Conservation (phyloP, 2,797 vertebrate species). For the Fringilla coelebs region DNA sequence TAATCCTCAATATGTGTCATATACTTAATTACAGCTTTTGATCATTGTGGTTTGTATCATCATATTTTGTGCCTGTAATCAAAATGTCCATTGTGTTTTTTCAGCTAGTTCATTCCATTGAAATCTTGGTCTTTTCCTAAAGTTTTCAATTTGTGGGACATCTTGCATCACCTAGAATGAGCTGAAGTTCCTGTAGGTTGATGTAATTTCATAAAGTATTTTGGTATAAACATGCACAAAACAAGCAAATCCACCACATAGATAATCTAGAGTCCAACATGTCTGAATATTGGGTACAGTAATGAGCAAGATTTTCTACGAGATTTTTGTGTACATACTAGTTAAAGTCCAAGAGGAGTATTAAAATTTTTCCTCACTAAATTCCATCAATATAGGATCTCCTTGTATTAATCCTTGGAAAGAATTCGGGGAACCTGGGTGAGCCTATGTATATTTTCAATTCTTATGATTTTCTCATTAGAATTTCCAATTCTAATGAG, state of each 20-base stretch:
- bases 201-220: background rate
- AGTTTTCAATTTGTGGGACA: background rate
- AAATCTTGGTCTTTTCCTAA: background rate
- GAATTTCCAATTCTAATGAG: too few species aligned
- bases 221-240: background rate
- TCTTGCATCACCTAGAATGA: background rate
- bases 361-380: background rate
- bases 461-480: background rate
- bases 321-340: background rate
- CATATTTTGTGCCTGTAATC: background rate
- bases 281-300: background rate
- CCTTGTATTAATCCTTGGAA: background rate
- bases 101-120: background rate
- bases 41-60: background rate
- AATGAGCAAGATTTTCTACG: background rate
- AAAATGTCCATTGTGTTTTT: background rate
- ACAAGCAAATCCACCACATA: background rate
- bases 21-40: background rate
- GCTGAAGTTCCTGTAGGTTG: background rate
- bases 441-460: background rate
- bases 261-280: background rate
- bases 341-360: background rate
- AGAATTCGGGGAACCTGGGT: fast-evolving
- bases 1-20: background rate
- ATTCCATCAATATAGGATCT: background rate